These are phyloP conservation scores for Aphis craccivora DNA, from an alignment of 1,140 invertebrate genomes.

Conservation along the genomic window DNA sequence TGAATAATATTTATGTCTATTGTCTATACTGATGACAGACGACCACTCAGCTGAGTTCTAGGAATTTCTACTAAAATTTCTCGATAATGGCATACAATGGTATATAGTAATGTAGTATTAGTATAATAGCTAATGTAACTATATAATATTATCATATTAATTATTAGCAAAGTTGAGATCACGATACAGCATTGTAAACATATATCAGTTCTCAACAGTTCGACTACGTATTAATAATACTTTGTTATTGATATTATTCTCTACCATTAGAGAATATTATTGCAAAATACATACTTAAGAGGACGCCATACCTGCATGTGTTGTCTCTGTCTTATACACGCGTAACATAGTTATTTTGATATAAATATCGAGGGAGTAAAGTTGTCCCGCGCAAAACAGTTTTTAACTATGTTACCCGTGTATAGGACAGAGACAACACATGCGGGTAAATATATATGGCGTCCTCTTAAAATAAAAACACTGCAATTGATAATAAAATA, in stretches of 20 bases:
- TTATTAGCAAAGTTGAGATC: neutral
- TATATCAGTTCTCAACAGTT: neutral
- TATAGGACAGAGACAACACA: too few relatives aligned
- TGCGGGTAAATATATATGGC: too few relatives aligned
- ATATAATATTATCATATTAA: neutral
- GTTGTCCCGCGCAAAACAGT: too few relatives aligned
- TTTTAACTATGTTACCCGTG: too few relatives aligned
- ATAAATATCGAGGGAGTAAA: too few relatives aligned
- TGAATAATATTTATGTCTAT: neutral
- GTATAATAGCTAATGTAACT: neutral
- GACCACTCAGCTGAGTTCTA: neutral
- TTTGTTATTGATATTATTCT: neutral
- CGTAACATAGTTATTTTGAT: too few relatives aligned
- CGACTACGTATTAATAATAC: neutral
- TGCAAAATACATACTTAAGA: neutral
- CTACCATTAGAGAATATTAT: neutral
- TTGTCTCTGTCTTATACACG: too few relatives aligned
- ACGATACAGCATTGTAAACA: neutral
- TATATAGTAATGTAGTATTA: neutral
- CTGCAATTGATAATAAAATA: neutral
- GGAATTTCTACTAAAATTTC: neutral
- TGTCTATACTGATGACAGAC: neutral
- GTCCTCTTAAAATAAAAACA: neutral
- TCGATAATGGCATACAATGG: neutral
- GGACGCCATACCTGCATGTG: too few relatives aligned